Evolutionary conservation across 2,113 vertebrate genomes (phyloP), one percentile per base, ranked within the genome.

Genomic region (Alexandromys fortis): DNA sequence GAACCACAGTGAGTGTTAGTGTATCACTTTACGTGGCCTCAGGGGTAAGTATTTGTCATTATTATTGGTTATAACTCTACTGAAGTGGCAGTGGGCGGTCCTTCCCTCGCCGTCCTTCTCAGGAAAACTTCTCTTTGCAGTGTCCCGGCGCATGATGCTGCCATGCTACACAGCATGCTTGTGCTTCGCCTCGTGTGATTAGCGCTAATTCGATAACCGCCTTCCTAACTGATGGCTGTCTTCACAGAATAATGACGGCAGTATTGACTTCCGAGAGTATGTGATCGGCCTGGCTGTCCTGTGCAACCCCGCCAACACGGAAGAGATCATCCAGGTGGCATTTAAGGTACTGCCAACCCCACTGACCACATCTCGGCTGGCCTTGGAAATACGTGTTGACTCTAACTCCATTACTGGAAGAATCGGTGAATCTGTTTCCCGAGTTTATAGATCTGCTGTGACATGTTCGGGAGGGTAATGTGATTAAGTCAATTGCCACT

Each of bases 181-280:
- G 55, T 47, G 85, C 97, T 81, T 79, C 13, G 5, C 86, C 67
- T 35, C 38, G 12, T 86, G 11, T 61, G 72, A 30, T 92, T 52
- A 91, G 28, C 90, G 81, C 70, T 67, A 35, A 91, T 92, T 63
- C 90, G 49, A 49, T 7, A 79, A 33, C 87, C 67, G 93, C 77
- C 78, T 0, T 85, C 89, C 96, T 97, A 89, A 85, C 75, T 83
- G 68, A 82, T 89, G 68, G 45, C 91, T 24, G 0, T 92, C 87
- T 2, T 81, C 96, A 22, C 98, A 99, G 99, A 98, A 99, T 65
- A 98, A 99, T 14, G 99, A 99, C 61, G 99, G 99, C 97, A 99
- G 99, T 94, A 99, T 99, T 1, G 99, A 99, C 98, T 99, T 99
- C 98, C 99, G 99, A 97, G 99, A 99, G 97, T 99, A 99, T 47